Evolutionary conservation across 2,888 invertebrate species (phyloP).

Genomic region (Yponomeuta cagnagella): DNA sequence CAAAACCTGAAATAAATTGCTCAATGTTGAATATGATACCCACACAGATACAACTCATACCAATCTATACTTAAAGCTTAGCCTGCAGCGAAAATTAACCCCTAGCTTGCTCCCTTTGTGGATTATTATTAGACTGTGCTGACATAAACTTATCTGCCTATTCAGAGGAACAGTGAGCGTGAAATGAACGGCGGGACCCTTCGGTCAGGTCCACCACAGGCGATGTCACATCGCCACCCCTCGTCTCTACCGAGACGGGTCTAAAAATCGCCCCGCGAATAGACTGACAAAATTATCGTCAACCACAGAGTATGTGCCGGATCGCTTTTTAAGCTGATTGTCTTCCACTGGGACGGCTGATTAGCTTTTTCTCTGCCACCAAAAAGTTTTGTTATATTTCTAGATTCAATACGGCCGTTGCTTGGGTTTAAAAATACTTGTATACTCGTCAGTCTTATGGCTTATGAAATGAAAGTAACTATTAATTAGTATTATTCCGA

Average conservation of each 20-base stretch:
- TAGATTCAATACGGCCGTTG: no score
- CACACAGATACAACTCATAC: no score
- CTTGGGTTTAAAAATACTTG: no score
- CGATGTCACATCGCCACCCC: constrained; percentile 15
- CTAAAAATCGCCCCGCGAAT: constrained; percentile 10
- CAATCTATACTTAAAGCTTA: constrained; percentile 9
- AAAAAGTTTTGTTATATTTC: no score
- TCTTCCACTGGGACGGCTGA: neutral
- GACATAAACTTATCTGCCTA: constrained; percentile 42
- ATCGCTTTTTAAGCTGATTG: neutral
- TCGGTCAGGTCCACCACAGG: constrained; percentile 12
- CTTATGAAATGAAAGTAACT: neutral
- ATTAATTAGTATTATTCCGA: neutral
- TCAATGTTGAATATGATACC: constrained; percentile 15
- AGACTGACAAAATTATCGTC: constrained; percentile 8
- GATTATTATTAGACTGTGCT: constrained; percentile 43
- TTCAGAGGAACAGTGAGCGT: constrained; percentile 37
- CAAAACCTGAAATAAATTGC: constrained; percentile 17
- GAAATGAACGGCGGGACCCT: constrained; percentile 37
- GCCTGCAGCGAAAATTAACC: constrained; percentile 46
- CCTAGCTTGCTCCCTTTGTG: constrained; percentile 44
- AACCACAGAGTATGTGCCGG: neutral
- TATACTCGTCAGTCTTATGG: no score
- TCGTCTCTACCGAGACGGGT: constrained; percentile 5
- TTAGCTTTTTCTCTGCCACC: neutral